Percentiles rank a stretch among this genome's conserved stretches.
Conservation (phyloP, 2,113 vertebrate genomes). For the zebrafish (Danio rerio) region DNA sequence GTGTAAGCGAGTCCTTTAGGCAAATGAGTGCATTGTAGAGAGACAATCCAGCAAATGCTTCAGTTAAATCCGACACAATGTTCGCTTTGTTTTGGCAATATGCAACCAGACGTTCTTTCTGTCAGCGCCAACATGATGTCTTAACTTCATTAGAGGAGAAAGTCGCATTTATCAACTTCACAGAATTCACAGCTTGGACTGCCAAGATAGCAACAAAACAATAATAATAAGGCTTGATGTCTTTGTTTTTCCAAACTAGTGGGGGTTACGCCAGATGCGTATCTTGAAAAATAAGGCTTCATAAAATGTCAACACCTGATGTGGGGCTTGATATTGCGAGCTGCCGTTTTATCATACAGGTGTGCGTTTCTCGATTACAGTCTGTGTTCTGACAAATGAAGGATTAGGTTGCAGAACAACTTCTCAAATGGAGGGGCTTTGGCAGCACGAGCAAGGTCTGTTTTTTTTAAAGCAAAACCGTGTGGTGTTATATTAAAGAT, state of each 20-base stretch:
- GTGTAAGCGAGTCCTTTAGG: background rate
- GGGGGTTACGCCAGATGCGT: too few species aligned
- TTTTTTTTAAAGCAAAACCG: background rate
- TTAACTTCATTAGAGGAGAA: background rate
- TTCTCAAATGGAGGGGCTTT: background rate
- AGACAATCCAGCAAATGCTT: slow-evolving; percentile 18
- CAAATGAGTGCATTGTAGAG: slow-evolving; percentile 10
- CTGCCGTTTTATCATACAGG: background rate
- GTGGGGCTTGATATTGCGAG: background rate
- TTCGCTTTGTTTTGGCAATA: slow-evolving; percentile 9
- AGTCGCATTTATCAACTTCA: background rate
- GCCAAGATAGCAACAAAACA: background rate
- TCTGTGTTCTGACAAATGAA: background rate
- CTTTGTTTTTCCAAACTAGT: background rate
- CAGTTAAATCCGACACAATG: slow-evolving; percentile 20
- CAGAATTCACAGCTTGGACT: background rate
- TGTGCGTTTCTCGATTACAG: background rate
- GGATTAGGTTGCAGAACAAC: background rate
- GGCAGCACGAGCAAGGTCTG: background rate
- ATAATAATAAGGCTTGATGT: background rate
- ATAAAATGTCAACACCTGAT: background rate
- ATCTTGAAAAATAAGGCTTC: background rate
- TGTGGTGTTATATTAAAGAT: background rate
- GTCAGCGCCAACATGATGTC: background rate
- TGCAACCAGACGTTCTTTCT: background rate